These are phyloP conservation scores for Pseudococcus longispinus DNA, from an alignment of 2,888 invertebrate species.

Conservation along the genomic window DNA sequence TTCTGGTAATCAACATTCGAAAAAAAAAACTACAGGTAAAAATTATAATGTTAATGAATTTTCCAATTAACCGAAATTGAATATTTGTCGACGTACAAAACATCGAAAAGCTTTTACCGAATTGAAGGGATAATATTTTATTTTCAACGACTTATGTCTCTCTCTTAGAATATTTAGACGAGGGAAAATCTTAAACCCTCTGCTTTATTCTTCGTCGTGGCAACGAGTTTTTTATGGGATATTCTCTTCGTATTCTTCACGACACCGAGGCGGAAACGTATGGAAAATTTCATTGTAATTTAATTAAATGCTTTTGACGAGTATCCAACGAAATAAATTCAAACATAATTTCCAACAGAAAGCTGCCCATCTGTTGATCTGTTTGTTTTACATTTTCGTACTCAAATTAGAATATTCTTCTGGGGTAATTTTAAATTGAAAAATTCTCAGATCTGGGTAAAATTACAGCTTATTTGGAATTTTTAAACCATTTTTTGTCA, in stretches of 20 bases:
- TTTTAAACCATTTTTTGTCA: background rate
- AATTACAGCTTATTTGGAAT: background rate
- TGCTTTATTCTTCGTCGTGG: background rate
- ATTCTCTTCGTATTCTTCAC: background rate
- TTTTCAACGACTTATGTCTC: background rate
- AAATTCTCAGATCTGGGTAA: background rate
- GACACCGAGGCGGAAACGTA: background rate
- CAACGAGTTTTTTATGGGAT: background rate
- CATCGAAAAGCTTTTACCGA: constrained; percentile 28
- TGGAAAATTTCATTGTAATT: background rate
- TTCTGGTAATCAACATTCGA: background rate
- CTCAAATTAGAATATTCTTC: background rate
- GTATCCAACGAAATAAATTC: background rate
- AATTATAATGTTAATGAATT: constrained; percentile 13
- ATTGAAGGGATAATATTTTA: constrained; percentile 28
- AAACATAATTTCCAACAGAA: background rate
- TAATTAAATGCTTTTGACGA: background rate
- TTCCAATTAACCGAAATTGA: background rate
- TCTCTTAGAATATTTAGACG: background rate
- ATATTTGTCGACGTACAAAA: background rate
- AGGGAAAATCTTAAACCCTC: constrained; percentile 11
- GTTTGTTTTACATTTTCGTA: background rate
- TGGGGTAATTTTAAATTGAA: background rate
- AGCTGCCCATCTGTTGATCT: background rate
- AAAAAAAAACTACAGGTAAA: background rate